phyloP scores from a whole-genome alignment of 1,140 invertebrate genomes.

The Vanessa tameamea region DNA sequence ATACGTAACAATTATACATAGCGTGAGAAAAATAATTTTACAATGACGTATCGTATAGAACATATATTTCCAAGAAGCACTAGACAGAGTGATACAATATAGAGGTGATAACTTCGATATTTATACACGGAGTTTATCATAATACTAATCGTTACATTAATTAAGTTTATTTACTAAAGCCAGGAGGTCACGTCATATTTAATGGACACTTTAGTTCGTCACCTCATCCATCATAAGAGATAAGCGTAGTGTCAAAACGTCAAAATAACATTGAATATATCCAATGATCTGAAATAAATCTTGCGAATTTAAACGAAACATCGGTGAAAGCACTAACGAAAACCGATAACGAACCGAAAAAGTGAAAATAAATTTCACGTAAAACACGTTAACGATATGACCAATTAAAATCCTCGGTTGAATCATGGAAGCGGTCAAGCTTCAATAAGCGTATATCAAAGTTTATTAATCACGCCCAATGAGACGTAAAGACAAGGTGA shows the following conservation, averaged over 20 bases:
- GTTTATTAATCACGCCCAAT: constrained; percentile 65
- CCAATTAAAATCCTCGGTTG: constrained; percentile 53
- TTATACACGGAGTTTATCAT: constrained; percentile 1
- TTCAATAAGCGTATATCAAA: constrained; percentile 52
- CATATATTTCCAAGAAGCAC: no score
- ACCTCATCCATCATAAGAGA: constrained; percentile 34
- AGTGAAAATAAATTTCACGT: constrained; percentile 54
- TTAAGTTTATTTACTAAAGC: constrained; percentile 26
- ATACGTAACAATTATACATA: no score
- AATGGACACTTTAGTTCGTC: constrained; percentile 31
- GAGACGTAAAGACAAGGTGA: constrained; percentile 51
- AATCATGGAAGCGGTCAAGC: constrained; percentile 42
- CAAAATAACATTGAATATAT: constrained; percentile 23
- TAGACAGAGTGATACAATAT: no score
- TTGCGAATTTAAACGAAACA: constrained; percentile 10
- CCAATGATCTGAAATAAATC: constrained; percentile 4
- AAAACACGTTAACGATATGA: constrained; percentile 49
- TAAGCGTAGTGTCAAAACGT: constrained; percentile 22
- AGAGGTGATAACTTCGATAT: background rate
- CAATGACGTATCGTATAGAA: no score
- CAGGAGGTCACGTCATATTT: constrained; percentile 19
- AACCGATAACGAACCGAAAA: constrained; percentile 40
- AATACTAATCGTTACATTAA: constrained; percentile 18
- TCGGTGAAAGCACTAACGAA: constrained; percentile 46
- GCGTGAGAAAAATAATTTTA: no score